A percentile compares a stretch with the other conserved stretches of the same genome.
Evolutionary conservation across 2,888 invertebrate genomes (phyloP).

Genomic region (Papilio demoleus): DNA sequence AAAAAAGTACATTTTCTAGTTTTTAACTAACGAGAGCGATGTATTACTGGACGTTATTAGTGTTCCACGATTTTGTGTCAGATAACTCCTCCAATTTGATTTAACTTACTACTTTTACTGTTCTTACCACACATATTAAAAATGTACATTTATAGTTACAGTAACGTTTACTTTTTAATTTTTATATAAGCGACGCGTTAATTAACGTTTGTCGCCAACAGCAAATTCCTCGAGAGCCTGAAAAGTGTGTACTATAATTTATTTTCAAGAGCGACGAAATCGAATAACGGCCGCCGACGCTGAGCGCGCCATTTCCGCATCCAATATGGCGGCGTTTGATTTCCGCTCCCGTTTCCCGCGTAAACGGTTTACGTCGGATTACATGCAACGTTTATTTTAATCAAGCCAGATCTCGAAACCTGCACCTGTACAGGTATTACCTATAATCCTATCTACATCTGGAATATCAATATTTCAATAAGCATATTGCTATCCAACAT

Average conservation of each 20-base stretch:
- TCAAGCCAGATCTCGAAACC: slow-evolving; percentile 53
- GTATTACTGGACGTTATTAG: too few species aligned
- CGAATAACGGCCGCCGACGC: slow-evolving; percentile 52
- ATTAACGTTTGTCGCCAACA: slow-evolving; percentile 26
- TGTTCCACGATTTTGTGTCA: too few species aligned
- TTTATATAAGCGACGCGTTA: slow-evolving; percentile 11
- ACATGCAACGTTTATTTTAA: slow-evolving; percentile 74
- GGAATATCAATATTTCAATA: slow-evolving; percentile 18
- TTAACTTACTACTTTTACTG: not conserved
- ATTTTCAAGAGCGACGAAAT: slow-evolving; percentile 48
- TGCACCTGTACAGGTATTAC: slow-evolving; percentile 28
- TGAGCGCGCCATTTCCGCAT: slow-evolving; percentile 74
- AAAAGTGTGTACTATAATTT: slow-evolving; percentile 41
- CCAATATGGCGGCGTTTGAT: slow-evolving; percentile 80
- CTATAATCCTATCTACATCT: slow-evolving; percentile 31
- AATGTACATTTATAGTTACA: not conserved
- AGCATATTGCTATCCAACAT: slow-evolving; percentile 10
- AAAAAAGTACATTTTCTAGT: too few species aligned
- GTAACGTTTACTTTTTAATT: not conserved
- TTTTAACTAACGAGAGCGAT: too few species aligned
- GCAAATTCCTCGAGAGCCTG: slow-evolving; percentile 17
- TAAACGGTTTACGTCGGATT: slow-evolving; percentile 74
- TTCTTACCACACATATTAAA: not conserved
- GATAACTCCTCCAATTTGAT: not conserved
- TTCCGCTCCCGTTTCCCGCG: slow-evolving; percentile 71